Evolutionary conservation across 2,797 vertebrate species (phyloP).

Genomic region (Acrocephalus scirpaceus): DNA sequence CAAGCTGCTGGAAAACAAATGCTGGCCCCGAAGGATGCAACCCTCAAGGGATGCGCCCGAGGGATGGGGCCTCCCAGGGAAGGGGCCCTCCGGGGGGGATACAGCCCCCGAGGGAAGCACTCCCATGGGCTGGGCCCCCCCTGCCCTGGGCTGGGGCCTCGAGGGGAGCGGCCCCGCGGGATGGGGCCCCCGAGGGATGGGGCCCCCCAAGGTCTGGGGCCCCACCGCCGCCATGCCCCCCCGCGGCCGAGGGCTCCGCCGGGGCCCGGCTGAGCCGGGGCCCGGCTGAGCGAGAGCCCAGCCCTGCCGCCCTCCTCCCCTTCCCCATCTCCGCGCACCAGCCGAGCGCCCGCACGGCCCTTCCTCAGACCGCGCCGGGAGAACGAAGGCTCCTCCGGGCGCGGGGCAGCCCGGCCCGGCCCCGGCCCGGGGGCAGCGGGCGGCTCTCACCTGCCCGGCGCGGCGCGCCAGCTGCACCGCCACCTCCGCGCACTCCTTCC

Average conservation of each 20-base stretch:
- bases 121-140: neutral
- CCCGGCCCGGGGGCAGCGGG: neutral
- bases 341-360: neutral
- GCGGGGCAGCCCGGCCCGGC: neutral
- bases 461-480: conserved; percentile 76
- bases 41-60: neutral
- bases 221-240: neutral
- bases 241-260: neutral
- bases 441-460: conserved; percentile 82
- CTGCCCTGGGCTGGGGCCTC: neutral
- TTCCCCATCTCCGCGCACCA: neutral
- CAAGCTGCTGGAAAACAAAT: neutral
- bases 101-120: neutral
- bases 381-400: neutral
- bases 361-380: neutral
- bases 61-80: neutral
- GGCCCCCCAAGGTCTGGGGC: too few species aligned
- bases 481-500: conserved; percentile 80
- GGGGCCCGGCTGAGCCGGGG: neutral
- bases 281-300: neutral
- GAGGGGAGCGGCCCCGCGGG: neutral
- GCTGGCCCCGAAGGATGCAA: neutral
- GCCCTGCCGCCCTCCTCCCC: neutral
- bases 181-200: too few species aligned
- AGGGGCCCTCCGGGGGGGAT: neutral